A percentile compares a stretch with the other conserved stretches of the same genome.
These are phyloP conservation scores for Forbesichthys agassizii DNA, from an alignment of 2,113 vertebrate species.

Conservation along the genomic window DNA sequence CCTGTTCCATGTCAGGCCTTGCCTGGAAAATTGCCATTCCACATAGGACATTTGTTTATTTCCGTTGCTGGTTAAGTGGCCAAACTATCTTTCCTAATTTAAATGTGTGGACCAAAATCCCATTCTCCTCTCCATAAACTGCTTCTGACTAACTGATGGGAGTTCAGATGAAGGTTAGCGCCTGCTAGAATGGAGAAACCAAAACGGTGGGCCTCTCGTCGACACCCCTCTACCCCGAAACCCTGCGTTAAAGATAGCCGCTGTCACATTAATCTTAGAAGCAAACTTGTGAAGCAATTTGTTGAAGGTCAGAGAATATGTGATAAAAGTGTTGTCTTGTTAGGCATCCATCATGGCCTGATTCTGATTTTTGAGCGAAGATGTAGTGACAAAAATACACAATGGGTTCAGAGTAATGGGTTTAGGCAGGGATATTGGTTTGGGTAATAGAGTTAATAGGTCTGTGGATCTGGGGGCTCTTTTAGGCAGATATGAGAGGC, in stretches of 20 bases:
- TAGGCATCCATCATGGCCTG: conserved; percentile 75
- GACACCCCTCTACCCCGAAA: conserved; percentile 35
- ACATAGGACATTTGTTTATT: conserved; percentile 79
- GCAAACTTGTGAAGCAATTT: conserved; percentile 74
- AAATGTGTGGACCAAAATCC: conserved; percentile 46
- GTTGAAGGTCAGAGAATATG: conserved; percentile 78
- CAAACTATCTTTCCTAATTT: conserved; percentile 72
- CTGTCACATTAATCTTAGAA: conserved; percentile 67
- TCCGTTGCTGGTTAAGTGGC: conserved; percentile 74
- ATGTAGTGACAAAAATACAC: conserved; percentile 78
- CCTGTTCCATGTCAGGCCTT: conserved; percentile 75
- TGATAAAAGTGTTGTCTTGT: conserved; percentile 79
- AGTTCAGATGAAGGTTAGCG: conserved; percentile 77
- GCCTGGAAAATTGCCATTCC: conserved; percentile 71
- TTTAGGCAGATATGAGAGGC: conserved; percentile 80
- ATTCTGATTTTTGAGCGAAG: conserved; percentile 74
- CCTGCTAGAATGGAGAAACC: conserved; percentile 60
- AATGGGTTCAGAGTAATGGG: conserved; percentile 83
- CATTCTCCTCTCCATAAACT: conserved; percentile 44
- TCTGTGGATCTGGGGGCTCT: conserved; percentile 79
- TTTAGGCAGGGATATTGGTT: conserved; percentile 83
- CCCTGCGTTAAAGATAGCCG: conserved; percentile 59
- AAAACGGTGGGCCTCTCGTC: conserved; percentile 47
- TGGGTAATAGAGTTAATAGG: conserved; percentile 87
- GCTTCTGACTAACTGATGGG: conserved; percentile 62